Evolutionary conservation across 1,140 invertebrate species (phyloP).

Genomic region (Leptinotarsa texana): DNA sequence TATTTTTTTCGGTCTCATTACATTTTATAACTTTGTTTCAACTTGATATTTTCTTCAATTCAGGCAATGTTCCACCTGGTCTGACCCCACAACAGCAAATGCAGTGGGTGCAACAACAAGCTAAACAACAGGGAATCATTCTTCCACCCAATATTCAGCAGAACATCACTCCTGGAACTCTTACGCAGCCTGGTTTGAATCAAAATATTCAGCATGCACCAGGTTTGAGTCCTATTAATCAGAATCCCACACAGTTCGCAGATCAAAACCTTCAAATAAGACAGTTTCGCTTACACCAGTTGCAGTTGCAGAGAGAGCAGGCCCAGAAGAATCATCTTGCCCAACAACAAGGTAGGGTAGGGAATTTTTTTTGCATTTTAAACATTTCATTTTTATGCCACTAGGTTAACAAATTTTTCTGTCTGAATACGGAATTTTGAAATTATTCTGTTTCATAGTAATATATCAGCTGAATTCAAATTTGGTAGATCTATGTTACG

Average conservation of each 20-base stretch:
- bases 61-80: slow-evolving; percentile 59
- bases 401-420: no score
- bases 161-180: slow-evolving; percentile 43
- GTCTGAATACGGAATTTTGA: no score
- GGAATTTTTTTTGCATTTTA: neutral
- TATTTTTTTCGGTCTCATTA: neutral
- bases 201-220: slow-evolving; percentile 50
- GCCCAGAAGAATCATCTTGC: slow-evolving; percentile 44
- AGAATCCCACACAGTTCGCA: slow-evolving; percentile 36
- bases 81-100: slow-evolving; percentile 68
- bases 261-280: slow-evolving; percentile 57
- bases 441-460: no score
- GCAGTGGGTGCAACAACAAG: slow-evolving; percentile 68
- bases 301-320: slow-evolving; percentile 62
- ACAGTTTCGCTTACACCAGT: slow-evolving; percentile 61
- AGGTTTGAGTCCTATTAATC: slow-evolving; percentile 57
- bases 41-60: slow-evolving; percentile 11
- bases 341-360: slow-evolving; percentile 25
- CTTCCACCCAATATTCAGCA: slow-evolving; percentile 50
- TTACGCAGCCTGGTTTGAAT: slow-evolving; percentile 29
- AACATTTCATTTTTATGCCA: no score
- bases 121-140: slow-evolving; percentile 61
- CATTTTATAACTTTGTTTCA: neutral
- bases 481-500: no score
- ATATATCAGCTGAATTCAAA: no score